A percentile compares a stretch with the other conserved stretches of the same genome.
These are phyloP conservation scores for Seriola rivoliana DNA, from an alignment of 2,113 vertebrate genomes.

Conservation along the genomic window DNA sequence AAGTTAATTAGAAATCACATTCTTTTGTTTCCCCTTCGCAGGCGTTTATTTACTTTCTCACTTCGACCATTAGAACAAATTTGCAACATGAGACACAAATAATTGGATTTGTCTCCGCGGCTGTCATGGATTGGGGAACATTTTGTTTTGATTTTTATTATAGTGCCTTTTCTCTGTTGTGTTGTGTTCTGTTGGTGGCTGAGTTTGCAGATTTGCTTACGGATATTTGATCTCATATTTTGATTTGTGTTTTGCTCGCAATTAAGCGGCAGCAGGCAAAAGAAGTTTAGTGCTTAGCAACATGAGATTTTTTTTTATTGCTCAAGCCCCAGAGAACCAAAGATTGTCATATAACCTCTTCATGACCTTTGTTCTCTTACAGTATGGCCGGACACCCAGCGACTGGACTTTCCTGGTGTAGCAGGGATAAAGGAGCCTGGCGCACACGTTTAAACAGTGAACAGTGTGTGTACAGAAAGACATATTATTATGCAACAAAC, in stretches of 20 bases:
- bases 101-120: constrained; percentile 87
- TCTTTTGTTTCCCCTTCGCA: constrained; percentile 86
- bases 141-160: constrained; percentile 83
- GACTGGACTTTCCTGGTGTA: constrained; percentile 86
- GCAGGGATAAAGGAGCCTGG: constrained; percentile 41
- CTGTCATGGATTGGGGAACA: constrained; percentile 82
- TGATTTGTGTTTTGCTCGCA: constrained; percentile 67
- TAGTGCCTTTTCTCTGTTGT: constrained; percentile 63
- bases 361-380: constrained; percentile 69
- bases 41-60: constrained; percentile 85
- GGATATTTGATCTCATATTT: constrained; percentile 73
- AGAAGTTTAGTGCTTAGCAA: constrained; percentile 51
- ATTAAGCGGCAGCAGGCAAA: constrained; percentile 50
- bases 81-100: constrained; percentile 87
- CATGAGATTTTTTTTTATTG: not conserved
- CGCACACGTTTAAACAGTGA: not conserved
- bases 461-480: not conserved
- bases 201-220: constrained; percentile 75
- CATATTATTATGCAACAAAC: not conserved
- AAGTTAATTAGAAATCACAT: constrained; percentile 89
- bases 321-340: not conserved
- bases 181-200: constrained; percentile 58
- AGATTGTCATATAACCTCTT: constrained; percentile 39
- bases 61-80: constrained; percentile 87
- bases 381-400: constrained; percentile 87